Evolutionary conservation across 2,113 vertebrate species (phyloP), one percentile per base, ranked within the genome.

Genomic region (Toxotes chatareus): DNA sequence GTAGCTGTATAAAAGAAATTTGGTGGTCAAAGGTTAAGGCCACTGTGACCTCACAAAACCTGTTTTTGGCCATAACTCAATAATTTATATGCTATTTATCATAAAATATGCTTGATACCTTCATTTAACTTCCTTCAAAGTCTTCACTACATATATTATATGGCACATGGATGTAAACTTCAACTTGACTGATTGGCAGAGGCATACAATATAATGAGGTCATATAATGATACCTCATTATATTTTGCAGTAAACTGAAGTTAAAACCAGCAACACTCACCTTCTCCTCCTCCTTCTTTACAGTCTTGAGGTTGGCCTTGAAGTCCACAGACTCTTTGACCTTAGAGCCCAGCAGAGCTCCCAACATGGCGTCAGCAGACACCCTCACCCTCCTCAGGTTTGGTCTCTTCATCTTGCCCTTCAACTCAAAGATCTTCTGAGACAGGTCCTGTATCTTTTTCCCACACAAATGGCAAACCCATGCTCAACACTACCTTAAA

Each of bases 361-460:
- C 94, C 74, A 96, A 59, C 94, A 96, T 95, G 86, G 95, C 95
- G 11, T 96, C 95, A n/a, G 95, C 94, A 2, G 95, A 96, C 53
- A 96, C 94, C 67, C 94, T 92, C 46, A 96, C 95, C 84, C 94
- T 94, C 79, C 60, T 94, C 80, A 96, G 92, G 38, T 87, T 91
- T 27, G 95, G 95, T 64, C 95, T 93, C 87, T 96, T 96, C 94
- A 96, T 94, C 88, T 96, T 96, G n/a, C 95, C 96, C 87, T 95
- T 95, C 75, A 96, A 59, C 73, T 96, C 94, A 81, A 76, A 90
- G 76, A 96, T 94, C 89, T 96, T 96, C 82, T 93, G 92, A 72
- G 89, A 89, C 72, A 96, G 88, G 74, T 94, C 90, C 38, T 84
- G 76, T 64, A 95, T 91, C 95, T 96, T 78, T 80, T 49, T 46